Base-by-base conservation (phyloP, 2,113 vertebrate species). In the Vidua macroura region DNA sequence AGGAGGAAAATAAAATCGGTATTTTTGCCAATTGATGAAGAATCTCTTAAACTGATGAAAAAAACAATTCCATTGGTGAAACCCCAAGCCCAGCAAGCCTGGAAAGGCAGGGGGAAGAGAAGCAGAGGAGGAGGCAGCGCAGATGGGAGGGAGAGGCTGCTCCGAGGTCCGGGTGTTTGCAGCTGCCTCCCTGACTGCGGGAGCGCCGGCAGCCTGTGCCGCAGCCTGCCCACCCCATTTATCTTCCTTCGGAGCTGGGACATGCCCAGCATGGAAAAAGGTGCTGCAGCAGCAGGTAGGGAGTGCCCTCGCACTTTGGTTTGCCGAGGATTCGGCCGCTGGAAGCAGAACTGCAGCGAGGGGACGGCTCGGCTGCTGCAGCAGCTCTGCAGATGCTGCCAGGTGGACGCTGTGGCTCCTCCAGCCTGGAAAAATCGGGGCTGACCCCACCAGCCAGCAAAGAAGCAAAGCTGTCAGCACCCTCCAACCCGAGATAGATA, bases 1-100 rank as follows among this genome's bases (percentile, higher is more conserved):
- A 1, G 7, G 10, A 8, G 13, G 4, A 0, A 10, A 58, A 63
- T 4, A 31, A 55, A 58, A 59, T 1, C 1, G 3, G 2, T 31
- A 2, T 11, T 76, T 66, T 83, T 19, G 17, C 15, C 63, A 67
- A 6, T 3, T 0, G 35, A 18, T 35, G 27, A 39, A 43, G 77
- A 76, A 23, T 14, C 63, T 3, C 18, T n/a, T 17, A 11, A 51
- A 66, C 0, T 0, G 16, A 10, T 35, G 15, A 23, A 28, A 55
- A 55, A 58, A 24, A 4, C 53, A 9, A 43, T 37, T 5, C 4
- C 19, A 37, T 0, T 4, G 60, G 39, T 52, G 39, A 60, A 75
- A 41, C 6, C 11, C 49, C 37, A 6, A 88, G 56, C 4, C 46
- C 22, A 1, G 79, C 7, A 10, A 69, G 66, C 4, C 35, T 23